phyloP scores from a whole-genome alignment of 2,797 vertebrate species.

The Cryptoprocta ferox region DNA sequence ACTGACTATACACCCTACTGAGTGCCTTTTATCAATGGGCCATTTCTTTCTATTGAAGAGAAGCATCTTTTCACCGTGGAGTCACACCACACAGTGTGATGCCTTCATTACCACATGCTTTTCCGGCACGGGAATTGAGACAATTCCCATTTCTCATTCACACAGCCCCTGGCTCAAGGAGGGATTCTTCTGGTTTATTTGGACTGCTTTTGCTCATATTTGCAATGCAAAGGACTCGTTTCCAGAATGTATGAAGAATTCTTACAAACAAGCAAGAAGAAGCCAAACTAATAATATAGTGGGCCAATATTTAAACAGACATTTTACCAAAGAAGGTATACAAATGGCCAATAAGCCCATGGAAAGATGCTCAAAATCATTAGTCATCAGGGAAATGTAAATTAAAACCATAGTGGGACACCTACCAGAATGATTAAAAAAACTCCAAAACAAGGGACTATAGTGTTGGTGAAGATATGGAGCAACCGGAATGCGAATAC shows the following conservation, averaged over 20 bases:
- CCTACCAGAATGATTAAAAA: background rate
- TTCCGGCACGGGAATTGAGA: background rate
- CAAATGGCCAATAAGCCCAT: background rate
- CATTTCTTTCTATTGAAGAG: background rate
- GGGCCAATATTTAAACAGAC: background rate
- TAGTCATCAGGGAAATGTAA: background rate
- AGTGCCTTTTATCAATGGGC: background rate
- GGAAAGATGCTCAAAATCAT: background rate
- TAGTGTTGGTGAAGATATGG: background rate
- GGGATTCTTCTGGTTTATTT: background rate
- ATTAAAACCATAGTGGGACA: background rate
- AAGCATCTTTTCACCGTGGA: background rate
- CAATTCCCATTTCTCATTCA: background rate
- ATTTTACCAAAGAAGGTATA: background rate
- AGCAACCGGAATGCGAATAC: background rate
- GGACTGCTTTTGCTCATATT: background rate
- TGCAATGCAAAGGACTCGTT: background rate
- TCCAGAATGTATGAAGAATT: background rate
- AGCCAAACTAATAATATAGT: background rate
- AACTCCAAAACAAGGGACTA: background rate
- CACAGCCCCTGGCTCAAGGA: background rate
- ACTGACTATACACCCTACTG: background rate
- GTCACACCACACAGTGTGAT: background rate
- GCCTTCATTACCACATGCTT: background rate
- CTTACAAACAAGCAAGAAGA: background rate